Base-by-base conservation (phyloP, 1,140 invertebrate genomes). In the Zaprionus taronus region DNA sequence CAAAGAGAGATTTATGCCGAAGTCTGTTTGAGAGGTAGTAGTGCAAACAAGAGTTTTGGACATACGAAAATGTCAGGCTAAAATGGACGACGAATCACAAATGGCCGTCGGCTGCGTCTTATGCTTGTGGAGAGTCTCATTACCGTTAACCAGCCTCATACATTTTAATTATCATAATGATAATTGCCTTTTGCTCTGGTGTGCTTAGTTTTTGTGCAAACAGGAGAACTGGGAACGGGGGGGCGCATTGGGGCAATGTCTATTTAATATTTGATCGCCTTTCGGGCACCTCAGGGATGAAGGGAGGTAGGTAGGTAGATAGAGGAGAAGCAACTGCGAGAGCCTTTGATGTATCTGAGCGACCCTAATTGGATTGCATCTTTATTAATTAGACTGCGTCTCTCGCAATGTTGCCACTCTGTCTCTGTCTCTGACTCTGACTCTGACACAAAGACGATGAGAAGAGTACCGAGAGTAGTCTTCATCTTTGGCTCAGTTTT, bases 111-210 rank as follows among this genome's bases (percentile, higher is more conserved):
- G 20, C 47, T 22, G 47, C 4, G 17, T 20, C 47, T 51, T 51
- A 51, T 51, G 20, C 47, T 51, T 24, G 47, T 51, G 47, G 47
- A 24, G 66, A 67, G 41, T 47, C 77, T 63, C 77, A 79, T 80
- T 70, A 78, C 67, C 87, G 82, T 78, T 83, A 74, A 75, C 72
- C 61, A 57, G 31, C 44, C 67, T 70, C 77, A 80, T 87, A 83
- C 78, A 89, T 89, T 84, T 90, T 84, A 90, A 89, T 89, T 89
- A 89, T 81, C 85, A 89, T 89, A 77, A 89, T 89, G 80, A 87
- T 86, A 87, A 83, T 83, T 89, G 69, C 67, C 84, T 84, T 44
- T 65, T 47, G 64, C 70, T n/a, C 26, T 58, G 65, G 66, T 17
- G 57, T 64, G 69, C 56, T 84, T 79, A 85, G 79, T 78, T 81